phyloP scores from a whole-genome alignment of 2,797 vertebrate genomes.

The Amblyopsis hoosieri region DNA sequence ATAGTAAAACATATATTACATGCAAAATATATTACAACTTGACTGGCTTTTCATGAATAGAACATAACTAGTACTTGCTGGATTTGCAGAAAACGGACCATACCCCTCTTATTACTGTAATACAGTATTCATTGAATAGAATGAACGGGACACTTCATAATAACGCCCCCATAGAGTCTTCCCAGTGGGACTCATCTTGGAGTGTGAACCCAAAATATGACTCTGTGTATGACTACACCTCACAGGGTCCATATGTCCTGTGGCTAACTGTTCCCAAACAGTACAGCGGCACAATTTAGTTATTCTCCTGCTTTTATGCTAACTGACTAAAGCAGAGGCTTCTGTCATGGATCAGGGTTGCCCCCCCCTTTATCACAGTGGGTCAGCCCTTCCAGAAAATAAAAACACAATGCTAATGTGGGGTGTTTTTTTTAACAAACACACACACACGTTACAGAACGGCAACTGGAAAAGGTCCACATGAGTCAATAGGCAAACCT shows the following conservation, averaged over 20 bases:
- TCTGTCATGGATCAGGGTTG: constrained; percentile 9
- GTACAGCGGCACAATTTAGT: background rate
- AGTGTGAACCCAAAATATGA: no score
- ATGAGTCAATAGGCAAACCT: constrained; percentile 60
- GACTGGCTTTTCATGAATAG: no score
- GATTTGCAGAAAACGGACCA: no score
- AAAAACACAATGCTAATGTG: no score
- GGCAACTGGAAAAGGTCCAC: constrained; percentile 62
- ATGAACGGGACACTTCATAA: no score
- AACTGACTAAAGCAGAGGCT: constrained; percentile 8
- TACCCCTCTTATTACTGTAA: no score
- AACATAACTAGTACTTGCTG: no score
- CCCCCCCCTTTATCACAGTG: constrained; percentile 2
- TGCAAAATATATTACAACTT: no score
- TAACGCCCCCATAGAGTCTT: no score
- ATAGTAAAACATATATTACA: no score
- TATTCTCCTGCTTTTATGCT: background rate
- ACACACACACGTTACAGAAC: constrained; percentile 19
- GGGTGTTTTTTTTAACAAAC: background rate
- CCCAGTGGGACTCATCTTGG: no score
- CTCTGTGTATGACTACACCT: constrained; percentile 10
- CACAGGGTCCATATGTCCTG: constrained; percentile 4
- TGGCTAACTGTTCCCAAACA: background rate
- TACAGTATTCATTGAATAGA: no score
- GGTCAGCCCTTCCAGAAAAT: background rate